Evolutionary conservation across 2,797 vertebrate genomes (phyloP), one percentile per base, ranked within the genome.

Genomic region (Acanthurus tractus): DNA sequence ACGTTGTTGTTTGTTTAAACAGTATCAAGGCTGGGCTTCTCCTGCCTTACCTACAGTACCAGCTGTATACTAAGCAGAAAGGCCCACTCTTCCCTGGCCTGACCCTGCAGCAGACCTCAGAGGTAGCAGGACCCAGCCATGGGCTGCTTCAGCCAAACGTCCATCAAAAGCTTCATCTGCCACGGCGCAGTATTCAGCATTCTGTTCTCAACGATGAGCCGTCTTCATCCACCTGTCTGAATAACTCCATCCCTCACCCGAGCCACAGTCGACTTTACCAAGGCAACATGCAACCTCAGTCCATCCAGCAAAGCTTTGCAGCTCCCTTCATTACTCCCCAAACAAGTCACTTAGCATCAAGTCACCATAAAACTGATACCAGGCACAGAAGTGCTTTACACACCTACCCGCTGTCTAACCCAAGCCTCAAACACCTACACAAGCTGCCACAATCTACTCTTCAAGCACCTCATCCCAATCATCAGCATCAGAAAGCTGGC

Each of bases 21-120:
- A 99, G 98, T 85, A 89, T 99, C 87, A 97, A 98, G 93, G 98
- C 97, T 85, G 98, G 98, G 6, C 92, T 79, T 25, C 97, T 98
- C 48, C 95, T 99, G 79, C 96, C 98, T 0, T 93, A 95, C 85
- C 86, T 97, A 79, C 96, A 97, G 0, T 99, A 99, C 92, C 97
- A 98, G 94, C 96, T 99, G n/a, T 99, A 99, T 67, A 92, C 93
- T 63, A 99, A 97, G 93, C 97, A 97, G 56, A 99, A 96, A 92
- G 92, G 96, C 83, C 95, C 96, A 56, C 96, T 92, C 87, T 99
- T 98, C 49, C 95, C 92, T 68, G 93, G 93, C 78, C 8, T 76
- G 40, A 77, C 79, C 54, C 66, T 78, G 29, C 78, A 25, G 36
- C 91, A 83, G 79, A 82, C 59, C 25, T 88, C 88, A 73, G 96